phyloP scores from a whole-genome alignment of 2,888 invertebrate species.

The Drosophila demipolita region DNA sequence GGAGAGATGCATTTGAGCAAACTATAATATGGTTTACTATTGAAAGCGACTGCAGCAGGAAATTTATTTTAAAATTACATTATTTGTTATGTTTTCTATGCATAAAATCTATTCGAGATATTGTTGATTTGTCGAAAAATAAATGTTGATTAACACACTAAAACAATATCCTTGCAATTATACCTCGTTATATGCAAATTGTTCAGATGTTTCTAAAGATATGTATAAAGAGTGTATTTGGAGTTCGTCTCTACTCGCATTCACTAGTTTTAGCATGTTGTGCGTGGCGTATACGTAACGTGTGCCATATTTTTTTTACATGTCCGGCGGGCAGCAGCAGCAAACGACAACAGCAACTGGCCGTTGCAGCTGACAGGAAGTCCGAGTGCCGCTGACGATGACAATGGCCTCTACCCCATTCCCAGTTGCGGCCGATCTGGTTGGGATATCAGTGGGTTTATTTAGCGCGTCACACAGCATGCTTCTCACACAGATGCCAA shows the following conservation, averaged over 20 bases:
- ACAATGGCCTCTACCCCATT: constrained; percentile 12
- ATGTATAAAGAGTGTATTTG: constrained; percentile 9
- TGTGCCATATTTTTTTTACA: constrained; percentile 72
- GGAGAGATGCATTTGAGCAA: not conserved
- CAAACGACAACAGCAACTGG: constrained; percentile 27
- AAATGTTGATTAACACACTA: not conserved
- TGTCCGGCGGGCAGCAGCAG: constrained; percentile 59
- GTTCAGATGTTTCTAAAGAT: too few species aligned
- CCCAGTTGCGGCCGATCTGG: not conserved
- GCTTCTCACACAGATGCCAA: constrained; percentile 37
- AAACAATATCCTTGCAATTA: not conserved
- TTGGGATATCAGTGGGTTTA: constrained; percentile 51
- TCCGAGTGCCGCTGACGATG: constrained; percentile 46
- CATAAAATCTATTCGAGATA: not conserved
- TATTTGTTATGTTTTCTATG: not conserved
- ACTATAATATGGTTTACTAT: not conserved
- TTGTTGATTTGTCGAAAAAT: not conserved
- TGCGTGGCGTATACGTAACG: constrained; percentile 72
- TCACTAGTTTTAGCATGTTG: constrained; percentile 41
- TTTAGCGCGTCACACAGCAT: constrained; percentile 54
- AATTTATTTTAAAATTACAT: not conserved
- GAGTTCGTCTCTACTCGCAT: constrained; percentile 12
- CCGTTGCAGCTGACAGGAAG: constrained; percentile 55
- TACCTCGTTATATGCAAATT: not conserved
- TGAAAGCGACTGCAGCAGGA: not conserved